Base-by-base conservation (phyloP, 2,113 vertebrate genomes). In the Melozone crissalis region DNA sequence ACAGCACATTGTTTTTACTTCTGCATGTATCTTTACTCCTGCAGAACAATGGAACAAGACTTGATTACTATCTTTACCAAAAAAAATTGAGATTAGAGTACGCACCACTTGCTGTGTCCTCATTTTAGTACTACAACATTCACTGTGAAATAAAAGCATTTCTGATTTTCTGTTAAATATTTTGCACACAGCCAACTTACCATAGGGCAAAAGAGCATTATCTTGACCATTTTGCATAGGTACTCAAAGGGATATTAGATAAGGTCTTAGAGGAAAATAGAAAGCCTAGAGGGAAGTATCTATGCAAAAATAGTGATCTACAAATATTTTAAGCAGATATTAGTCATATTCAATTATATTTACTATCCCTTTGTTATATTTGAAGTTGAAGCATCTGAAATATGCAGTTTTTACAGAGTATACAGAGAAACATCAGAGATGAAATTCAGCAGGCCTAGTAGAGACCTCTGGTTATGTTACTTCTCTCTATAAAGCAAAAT, bases 221-320 rank as follows among this genome's bases (percentile, higher is more conserved):
- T 80, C 75, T 86, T 67, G 51, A 78, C 31, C n/a, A 26, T 81
- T 91, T 91, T 93, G 89, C 85, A 61, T 61, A 94, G 69, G 27
- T 94, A 80, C 31, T 69, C 35, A 41, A 69, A 90, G 35, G 24
- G 37, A 65, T 71, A 90, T 81, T 59, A 69, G 26, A 10, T 19
- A 74, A 83, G 57, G 39, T 88, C 59, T 67, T 61, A 52, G 1
- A 3, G 51, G 69, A 86, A 86, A 83, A 78, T 37, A 93, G 28
- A 93, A 61, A 89, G 72, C 80, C 35, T 74, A 69, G 69, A 69
- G 57, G 44, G 49, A 90, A 93, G 33, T 65, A 28, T 57, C 61
- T 89, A 57, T 17, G 41, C 73, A 93, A 91, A 96, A 94, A 84
- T 65, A 93, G 72, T 6, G 4, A 89, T 54, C 43, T 67, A 76